Percentiles rank a stretch among this genome's conserved stretches.
Evolutionary conservation across 2,113 vertebrate species (phyloP).

Genomic region (Hippocampus barbouri): DNA sequence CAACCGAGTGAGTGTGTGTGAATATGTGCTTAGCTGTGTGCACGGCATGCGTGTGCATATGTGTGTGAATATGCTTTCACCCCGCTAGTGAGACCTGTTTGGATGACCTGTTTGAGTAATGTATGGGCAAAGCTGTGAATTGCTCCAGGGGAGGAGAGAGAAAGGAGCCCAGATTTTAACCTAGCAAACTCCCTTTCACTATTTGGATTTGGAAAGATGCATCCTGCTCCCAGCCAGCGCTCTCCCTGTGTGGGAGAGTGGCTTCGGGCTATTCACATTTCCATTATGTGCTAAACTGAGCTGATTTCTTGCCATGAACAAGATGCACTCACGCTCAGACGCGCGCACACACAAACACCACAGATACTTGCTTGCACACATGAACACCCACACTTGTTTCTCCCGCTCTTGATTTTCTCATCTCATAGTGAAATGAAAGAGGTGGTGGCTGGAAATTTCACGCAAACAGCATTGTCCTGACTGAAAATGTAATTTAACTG

Average conservation of each 20-base stretch:
- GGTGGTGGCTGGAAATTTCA: constrained; percentile 17
- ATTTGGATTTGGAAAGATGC: constrained; percentile 64
- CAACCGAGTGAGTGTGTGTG: constrained; percentile 18
- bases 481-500: constrained; percentile 2
- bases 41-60: constrained; percentile 23
- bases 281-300: constrained; percentile 74
- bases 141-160: constrained; percentile 51
- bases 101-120: constrained; percentile 70
- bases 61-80: constrained; percentile 53
- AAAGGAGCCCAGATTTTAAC: constrained; percentile 59
- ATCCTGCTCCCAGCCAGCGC: constrained; percentile 61
- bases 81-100: constrained; percentile 61
- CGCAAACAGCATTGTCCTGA: constrained; percentile 1
- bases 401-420: constrained; percentile 21
- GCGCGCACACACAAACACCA: constrained; percentile 35
- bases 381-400: constrained; percentile 41
- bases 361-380: constrained; percentile 43
- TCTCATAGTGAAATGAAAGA: constrained; percentile 11
- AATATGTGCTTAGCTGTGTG: constrained; percentile 27
- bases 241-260: constrained; percentile 65
- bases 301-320: constrained; percentile 71
- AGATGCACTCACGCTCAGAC: constrained; percentile 58
- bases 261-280: constrained; percentile 70
- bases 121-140: constrained; percentile 62
- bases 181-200: constrained; percentile 59